Percentiles rank a stretch among this genome's conserved stretches.
Evolutionary conservation across 1,140 invertebrate genomes (phyloP).

Genomic region (Listronotus bonariensis): DNA sequence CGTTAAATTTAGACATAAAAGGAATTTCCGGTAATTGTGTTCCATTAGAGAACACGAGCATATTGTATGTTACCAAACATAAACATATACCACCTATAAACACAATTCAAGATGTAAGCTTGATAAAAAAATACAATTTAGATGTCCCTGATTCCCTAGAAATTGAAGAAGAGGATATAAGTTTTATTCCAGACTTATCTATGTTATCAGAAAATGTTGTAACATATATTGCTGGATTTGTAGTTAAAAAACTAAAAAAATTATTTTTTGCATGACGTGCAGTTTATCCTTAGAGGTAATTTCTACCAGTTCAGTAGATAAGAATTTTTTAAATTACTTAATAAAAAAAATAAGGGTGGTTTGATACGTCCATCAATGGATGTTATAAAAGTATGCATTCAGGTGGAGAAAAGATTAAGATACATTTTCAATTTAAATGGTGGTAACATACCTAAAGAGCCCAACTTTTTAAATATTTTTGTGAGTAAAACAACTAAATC

Average conservation of each 20-base stretch:
- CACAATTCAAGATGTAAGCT: neutral
- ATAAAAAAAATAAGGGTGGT: no score
- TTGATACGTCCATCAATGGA: no score
- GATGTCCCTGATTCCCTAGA: neutral
- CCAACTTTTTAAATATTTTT: no score
- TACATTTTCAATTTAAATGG: no score
- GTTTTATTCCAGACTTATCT: neutral
- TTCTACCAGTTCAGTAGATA: neutral
- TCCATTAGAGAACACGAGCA: neutral
- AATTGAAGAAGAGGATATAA: neutral
- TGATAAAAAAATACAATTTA: neutral
- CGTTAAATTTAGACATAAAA: neutral
- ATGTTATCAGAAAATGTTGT: neutral
- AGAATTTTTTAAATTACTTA: neutral
- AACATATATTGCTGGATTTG: no score
- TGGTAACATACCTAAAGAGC: no score
- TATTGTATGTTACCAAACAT: neutral
- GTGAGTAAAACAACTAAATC: no score
- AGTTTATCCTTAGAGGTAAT: neutral
- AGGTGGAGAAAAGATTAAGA: no score
- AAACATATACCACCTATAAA: neutral
- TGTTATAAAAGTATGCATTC: no score
- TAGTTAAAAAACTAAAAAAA: neutral
- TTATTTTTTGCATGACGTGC: neutral
- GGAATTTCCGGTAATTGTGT: neutral